Base-by-base conservation (phyloP, 2,888 invertebrate species). In the Patella pellucida region DNA sequence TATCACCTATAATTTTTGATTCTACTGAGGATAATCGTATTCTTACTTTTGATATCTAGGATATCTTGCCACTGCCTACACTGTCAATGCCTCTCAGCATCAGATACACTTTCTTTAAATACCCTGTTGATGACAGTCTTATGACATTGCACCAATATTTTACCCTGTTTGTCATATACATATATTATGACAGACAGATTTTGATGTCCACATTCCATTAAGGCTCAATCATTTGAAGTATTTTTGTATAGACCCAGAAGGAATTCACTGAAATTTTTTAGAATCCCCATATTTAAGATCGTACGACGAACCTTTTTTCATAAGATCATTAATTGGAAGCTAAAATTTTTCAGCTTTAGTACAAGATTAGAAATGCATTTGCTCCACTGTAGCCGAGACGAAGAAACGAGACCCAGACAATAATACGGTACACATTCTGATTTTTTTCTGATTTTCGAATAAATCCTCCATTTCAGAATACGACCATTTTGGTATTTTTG, bases 341-440 rank as follows among this genome's bases (percentile, higher is more conserved):
- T 54, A 23, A 11, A n/a, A 19, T 54, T 71, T 54, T 71, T 81
- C 78, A 77, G 54, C 70, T 71, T 70, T 0, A 5, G 50, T 16
- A 0, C 41, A 67, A 51, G 16, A 51, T 23, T 50, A 27, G 19
- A 3, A 67, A 14, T 7, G 51, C 52, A 62, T 62, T 62, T 62
- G 52, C 50, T 68, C 71, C 71, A 75, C 9, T 62, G 62, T 11
- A 68, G 67, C 52, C 68, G 14, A 14, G 75, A 62, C 3, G 75
- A 51, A 16, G 71, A 68, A 12, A 68, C 11, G 19, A 75, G 5
- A 15, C 75, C 68, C 19, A 75, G n/a, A 7, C 68, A 68, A 14
- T 71, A 75, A 67, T 16, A 71, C 3, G 62, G n/a, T 19, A 19
- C 56, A 9, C 27, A 23, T 51, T 15, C 15, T n/a, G 23, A 72